A percentile compares a stretch with the other conserved stretches of the same genome.
Conservation (phyloP, 2,888 invertebrate species). For the Julus scandinavius region DNA sequence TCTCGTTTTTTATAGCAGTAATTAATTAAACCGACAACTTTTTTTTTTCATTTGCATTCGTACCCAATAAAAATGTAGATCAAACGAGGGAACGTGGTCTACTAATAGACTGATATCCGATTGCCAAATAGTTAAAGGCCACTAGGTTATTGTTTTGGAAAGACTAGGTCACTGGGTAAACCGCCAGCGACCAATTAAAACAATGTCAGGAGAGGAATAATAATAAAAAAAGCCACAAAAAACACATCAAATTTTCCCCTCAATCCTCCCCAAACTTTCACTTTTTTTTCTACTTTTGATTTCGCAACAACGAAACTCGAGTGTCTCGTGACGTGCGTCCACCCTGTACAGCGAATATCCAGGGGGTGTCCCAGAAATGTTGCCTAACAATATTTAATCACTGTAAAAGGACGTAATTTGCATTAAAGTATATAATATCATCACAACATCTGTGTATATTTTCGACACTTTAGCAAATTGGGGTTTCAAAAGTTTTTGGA, state of each 20-base stretch:
- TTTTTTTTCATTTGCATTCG: neutral
- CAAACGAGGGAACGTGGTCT: conserved; percentile 24
- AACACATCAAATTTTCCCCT: neutral
- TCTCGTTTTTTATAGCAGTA: neutral
- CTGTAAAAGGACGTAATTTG: neutral
- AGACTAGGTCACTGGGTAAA: conserved; percentile 27
- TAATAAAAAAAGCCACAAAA: neutral
- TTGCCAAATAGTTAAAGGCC: conserved; percentile 12
- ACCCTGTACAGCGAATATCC: neutral
- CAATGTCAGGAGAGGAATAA: conserved; percentile 25
- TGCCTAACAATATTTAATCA: neutral
- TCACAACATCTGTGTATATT: no score
- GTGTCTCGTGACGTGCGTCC: neutral
- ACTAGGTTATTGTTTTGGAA: conserved; percentile 31
- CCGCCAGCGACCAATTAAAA: conserved; percentile 27
- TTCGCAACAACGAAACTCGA: neutral
- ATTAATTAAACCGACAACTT: neutral
- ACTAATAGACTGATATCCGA: conserved; percentile 33
- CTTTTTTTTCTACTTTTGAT: neutral
- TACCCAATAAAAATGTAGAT: conserved; percentile 27
- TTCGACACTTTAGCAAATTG: no score
- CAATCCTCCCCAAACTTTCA: neutral
- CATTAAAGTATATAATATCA: no score
- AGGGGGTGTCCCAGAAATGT: neutral
- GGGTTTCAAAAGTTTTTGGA: no score